Conservation (phyloP, 2,113 vertebrate species). For the Hyaena hyaena region DNA sequence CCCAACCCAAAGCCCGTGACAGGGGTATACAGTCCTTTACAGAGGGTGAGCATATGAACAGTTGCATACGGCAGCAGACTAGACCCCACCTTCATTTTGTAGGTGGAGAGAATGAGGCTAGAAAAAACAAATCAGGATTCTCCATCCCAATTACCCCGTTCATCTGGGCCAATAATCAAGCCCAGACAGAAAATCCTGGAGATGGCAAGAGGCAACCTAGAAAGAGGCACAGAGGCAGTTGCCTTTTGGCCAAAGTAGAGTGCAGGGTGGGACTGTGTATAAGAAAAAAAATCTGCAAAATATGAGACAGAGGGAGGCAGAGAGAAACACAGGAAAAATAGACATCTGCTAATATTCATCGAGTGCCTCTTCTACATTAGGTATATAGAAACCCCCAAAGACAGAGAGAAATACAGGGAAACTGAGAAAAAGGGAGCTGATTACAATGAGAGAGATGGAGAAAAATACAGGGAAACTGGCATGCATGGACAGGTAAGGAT, state of each 20-base stretch:
- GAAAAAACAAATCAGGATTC: background rate
- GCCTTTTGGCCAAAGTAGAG: background rate
- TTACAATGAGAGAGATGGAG: background rate
- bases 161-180: background rate
- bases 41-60: accelerated
- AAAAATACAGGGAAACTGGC: background rate
- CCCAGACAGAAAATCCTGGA: background rate
- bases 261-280: background rate
- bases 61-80: background rate
- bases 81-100: background rate
- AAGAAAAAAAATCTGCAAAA: no score
- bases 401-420: background rate
- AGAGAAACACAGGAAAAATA: background rate
- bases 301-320: background rate
- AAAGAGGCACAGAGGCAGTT: background rate
- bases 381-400: background rate
- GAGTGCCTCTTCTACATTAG: background rate
- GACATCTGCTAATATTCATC: background rate
- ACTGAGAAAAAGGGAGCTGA: background rate
- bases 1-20: background rate
- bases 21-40: background rate
- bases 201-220: background rate
- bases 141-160: background rate
- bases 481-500: background rate
- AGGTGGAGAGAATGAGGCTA: background rate